Conservation (phyloP, 2,113 vertebrate species). For the Elachura formosa region DNA sequence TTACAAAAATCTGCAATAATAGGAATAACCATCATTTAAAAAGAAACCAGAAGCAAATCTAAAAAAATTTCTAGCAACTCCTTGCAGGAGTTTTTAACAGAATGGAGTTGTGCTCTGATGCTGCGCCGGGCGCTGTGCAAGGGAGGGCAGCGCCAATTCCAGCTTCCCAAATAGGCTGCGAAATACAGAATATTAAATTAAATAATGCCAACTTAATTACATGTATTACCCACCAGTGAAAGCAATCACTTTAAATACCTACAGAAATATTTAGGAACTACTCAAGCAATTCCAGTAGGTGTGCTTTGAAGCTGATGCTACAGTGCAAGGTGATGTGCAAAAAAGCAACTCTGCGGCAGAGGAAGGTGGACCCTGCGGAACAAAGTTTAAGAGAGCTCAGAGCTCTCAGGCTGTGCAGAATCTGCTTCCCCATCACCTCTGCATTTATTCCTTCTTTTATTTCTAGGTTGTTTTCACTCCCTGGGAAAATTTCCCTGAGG, state of each 20-base stretch:
- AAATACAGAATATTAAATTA: constrained; percentile 39
- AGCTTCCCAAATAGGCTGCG: background rate
- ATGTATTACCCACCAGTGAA: background rate
- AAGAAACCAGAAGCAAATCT: background rate
- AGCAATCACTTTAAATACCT: background rate
- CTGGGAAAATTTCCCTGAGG: background rate
- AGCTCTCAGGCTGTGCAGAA: background rate
- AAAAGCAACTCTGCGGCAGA: background rate
- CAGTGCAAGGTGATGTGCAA: rapidly evolving
- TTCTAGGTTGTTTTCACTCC: background rate
- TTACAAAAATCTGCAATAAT: background rate
- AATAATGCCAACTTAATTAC: background rate
- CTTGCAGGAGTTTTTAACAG: background rate
- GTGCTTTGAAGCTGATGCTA: background rate
- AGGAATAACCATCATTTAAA: background rate
- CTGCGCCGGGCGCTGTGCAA: background rate
- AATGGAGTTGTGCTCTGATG: background rate
- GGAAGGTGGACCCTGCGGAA: background rate
- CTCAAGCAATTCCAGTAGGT: background rate
- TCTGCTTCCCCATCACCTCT: background rate
- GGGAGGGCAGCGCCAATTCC: background rate
- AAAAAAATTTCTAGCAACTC: background rate
- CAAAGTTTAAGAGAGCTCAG: background rate
- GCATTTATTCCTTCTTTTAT: background rate
- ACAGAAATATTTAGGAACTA: background rate